Evolutionary conservation across 2,888 invertebrate species (phyloP).

Genomic region (Troilus luridus): DNA sequence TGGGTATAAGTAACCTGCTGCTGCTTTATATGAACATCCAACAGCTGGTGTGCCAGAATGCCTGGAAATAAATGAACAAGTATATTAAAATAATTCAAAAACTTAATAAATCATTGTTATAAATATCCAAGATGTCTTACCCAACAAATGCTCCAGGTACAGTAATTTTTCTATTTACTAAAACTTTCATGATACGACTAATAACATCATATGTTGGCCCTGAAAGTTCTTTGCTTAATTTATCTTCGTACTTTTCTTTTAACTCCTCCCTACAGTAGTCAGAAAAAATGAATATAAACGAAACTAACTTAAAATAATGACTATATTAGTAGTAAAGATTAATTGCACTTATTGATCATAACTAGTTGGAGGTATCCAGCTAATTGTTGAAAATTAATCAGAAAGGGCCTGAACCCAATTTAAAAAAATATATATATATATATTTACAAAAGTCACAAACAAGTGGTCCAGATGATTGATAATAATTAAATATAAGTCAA

Average conservation of each 20-base stretch:
- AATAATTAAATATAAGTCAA: no score
- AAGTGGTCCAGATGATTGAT: no score
- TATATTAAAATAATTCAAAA: background rate
- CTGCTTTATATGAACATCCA: constrained; percentile 97
- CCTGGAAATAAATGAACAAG: constrained; percentile 69
- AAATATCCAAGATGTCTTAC: constrained; percentile 72
- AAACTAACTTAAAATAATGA: background rate
- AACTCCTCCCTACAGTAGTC: constrained; percentile 81
- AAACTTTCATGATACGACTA: constrained; percentile 95
- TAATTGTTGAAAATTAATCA: no score
- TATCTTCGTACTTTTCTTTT: constrained; percentile 93
- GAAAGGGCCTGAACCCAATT: no score
- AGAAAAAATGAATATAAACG: background rate
- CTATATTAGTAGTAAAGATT: background rate
- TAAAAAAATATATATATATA: no score
- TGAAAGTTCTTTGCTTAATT: constrained; percentile 88
- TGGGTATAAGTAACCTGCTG: constrained; percentile 97
- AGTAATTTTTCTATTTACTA: constrained; percentile 94
- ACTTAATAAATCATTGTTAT: background rate
- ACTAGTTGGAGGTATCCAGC: no score
- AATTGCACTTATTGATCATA: background rate
- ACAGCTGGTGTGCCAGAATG: constrained; percentile 91
- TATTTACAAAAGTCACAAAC: no score
- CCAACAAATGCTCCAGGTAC: constrained; percentile 94
- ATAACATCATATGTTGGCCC: constrained; percentile 97